A percentile compares a stretch with the other conserved stretches of the same genome.
phyloP scores from a whole-genome alignment of 2,888 invertebrate species.

The Nasonia oneida region DNA sequence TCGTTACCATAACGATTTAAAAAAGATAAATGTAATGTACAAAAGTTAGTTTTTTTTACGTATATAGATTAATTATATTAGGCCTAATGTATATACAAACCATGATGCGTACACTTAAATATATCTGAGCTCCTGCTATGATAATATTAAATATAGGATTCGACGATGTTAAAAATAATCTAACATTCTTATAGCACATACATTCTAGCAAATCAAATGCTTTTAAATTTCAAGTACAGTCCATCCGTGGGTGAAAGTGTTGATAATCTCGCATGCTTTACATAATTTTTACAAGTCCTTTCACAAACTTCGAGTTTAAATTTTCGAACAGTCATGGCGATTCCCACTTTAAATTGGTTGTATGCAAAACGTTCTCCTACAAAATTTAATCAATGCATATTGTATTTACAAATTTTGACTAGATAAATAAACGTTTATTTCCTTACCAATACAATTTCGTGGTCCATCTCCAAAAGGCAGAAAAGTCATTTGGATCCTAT shows the following conservation, averaged over 20 bases:
- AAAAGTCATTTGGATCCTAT: constrained; percentile 63
- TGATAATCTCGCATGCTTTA: constrained; percentile 61
- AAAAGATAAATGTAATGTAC: too few species aligned
- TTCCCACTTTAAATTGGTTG: constrained; percentile 72
- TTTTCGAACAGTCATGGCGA: constrained; percentile 69
- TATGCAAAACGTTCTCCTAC: constrained; percentile 64
- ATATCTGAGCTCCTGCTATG: too few species aligned
- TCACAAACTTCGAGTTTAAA: constrained; percentile 71
- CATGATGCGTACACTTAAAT: too few species aligned
- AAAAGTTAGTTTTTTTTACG: too few species aligned
- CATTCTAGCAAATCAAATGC: constrained; percentile 4
- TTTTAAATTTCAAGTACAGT: constrained; percentile 66
- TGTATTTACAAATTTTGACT: neutral
- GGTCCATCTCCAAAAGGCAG: constrained; percentile 68
- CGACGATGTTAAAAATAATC: too few species aligned
- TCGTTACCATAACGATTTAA: too few species aligned
- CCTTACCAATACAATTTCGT: constrained; percentile 66
- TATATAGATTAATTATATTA: too few species aligned
- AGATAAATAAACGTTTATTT: neutral
- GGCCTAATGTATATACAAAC: too few species aligned
- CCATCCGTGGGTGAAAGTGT: constrained; percentile 67
- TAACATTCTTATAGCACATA: neutral
- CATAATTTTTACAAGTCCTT: constrained; percentile 65
- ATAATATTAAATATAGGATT: too few species aligned
- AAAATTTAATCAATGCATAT: neutral